A percentile compares a stretch with the other conserved stretches of the same genome.
These are phyloP conservation scores for Atta texana DNA, from an alignment of 1,140 invertebrate genomes.

Conservation along the genomic window DNA sequence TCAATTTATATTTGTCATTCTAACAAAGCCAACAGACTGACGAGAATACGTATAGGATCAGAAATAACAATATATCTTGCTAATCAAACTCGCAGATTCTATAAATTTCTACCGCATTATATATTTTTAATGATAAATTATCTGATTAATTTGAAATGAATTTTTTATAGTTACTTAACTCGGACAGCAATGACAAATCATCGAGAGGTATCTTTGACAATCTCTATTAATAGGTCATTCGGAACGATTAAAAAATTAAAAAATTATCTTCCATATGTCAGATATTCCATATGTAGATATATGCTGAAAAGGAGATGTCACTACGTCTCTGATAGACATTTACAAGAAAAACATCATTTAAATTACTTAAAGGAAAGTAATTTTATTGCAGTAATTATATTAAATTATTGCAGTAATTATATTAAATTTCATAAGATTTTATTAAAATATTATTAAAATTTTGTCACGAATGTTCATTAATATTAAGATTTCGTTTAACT, in stretches of 20 bases:
- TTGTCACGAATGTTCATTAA: background rate
- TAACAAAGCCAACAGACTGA: conserved; percentile 5
- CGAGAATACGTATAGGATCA: background rate
- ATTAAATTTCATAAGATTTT: too few species aligned
- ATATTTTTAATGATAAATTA: background rate
- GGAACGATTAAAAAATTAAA: too few species aligned
- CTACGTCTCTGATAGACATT: too few species aligned
- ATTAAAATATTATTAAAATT: background rate
- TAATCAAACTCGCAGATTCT: background rate
- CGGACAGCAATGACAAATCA: too few species aligned
- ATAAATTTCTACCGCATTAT: background rate
- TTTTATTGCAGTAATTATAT: background rate
- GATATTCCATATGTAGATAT: too few species aligned
- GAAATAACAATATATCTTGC: background rate
- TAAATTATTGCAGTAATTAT: too few species aligned
- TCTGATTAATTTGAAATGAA: background rate
- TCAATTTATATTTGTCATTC: background rate
- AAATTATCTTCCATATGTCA: too few species aligned
- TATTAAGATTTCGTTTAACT: background rate
- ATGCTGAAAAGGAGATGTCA: too few species aligned
- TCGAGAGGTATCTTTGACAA: too few species aligned
- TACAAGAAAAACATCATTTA: background rate
- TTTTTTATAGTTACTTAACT: background rate
- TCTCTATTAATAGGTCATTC: too few species aligned
- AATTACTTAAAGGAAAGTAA: background rate